Evolutionary conservation across 2,113 vertebrate genomes (phyloP).

Genomic region (Galeopterus variegatus): DNA sequence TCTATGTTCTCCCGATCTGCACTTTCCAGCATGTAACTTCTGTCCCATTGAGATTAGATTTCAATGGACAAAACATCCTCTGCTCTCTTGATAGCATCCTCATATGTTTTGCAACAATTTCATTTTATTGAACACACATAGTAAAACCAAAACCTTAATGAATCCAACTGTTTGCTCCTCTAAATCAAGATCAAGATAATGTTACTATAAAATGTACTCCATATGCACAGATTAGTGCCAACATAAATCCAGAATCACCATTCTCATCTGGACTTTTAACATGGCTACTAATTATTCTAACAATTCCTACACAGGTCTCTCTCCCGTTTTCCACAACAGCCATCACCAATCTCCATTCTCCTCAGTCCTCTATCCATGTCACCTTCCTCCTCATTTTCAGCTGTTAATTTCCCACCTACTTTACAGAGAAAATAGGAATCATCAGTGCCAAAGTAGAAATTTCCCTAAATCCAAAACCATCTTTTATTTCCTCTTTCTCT

Average conservation of each 20-base stretch:
- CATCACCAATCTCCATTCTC: background rate
- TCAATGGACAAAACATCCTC: background rate
- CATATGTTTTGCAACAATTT: background rate
- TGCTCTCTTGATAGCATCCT: background rate
- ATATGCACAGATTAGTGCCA: constrained; percentile 33
- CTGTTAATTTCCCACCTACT: background rate
- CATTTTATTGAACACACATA: constrained; percentile 49
- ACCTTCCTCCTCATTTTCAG: too few species aligned
- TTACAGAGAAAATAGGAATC: background rate
- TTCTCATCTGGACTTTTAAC: constrained; percentile 41
- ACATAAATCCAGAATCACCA: background rate
- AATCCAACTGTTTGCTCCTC: constrained; percentile 43
- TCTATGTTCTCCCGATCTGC: background rate
- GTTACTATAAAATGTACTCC: constrained; percentile 50
- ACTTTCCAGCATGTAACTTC: background rate
- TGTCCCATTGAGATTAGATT: background rate
- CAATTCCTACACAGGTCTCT: background rate
- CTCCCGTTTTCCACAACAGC: background rate
- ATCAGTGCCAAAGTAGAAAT: background rate
- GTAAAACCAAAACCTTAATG: constrained; percentile 30
- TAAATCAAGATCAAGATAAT: constrained; percentile 61
- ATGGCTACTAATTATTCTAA: background rate
- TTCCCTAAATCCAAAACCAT: background rate
- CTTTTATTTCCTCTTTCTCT: background rate
- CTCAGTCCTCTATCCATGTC: too few species aligned